Evolutionary conservation across 2,797 vertebrate genomes (phyloP).

Genomic region (Danionella dracula): DNA sequence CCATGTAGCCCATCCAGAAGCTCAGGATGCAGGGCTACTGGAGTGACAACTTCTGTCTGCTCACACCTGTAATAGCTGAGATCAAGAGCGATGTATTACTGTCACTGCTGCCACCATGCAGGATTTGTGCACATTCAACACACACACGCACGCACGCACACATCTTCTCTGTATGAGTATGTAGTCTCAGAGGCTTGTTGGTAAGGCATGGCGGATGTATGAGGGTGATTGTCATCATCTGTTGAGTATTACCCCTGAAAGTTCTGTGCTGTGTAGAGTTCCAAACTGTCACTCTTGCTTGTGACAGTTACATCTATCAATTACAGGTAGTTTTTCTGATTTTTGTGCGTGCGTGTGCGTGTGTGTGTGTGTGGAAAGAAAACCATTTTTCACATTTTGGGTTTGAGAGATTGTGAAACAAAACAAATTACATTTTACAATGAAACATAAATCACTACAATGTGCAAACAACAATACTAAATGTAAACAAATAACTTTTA

Average conservation of each 20-base stretch:
- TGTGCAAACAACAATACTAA: too few species aligned
- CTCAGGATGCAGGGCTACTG: constrained; percentile 17
- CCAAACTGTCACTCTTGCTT: constrained; percentile 1
- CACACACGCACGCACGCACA: constrained; percentile 9
- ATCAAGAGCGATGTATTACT: constrained; percentile 37
- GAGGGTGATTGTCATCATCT: constrained; percentile 34
- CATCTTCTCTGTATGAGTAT: constrained; percentile 21
- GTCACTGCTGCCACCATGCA: constrained; percentile 36
- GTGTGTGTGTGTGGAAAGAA: too few species aligned
- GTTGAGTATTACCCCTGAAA: constrained; percentile 25
- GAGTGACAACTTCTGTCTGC: constrained; percentile 44
- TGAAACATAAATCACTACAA: too few species aligned
- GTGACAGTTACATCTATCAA: background rate
- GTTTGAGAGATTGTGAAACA: too few species aligned
- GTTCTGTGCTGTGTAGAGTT: constrained; percentile 22
- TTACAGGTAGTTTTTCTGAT: background rate
- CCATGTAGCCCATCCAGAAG: constrained; percentile 13
- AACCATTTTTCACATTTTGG: too few species aligned
- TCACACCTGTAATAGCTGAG: constrained; percentile 39
- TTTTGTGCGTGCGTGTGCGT: too few species aligned
- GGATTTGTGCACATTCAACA: constrained; percentile 12
- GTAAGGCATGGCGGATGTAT: constrained; percentile 31
- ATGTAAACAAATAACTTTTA: too few species aligned
- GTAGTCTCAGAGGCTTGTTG: constrained; percentile 30
- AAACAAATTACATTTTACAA: too few species aligned